Evolutionary conservation across 53 echinoderm and acorn worm genomes (phyloP).

Genomic region (Patiria pectinifera): DNA sequence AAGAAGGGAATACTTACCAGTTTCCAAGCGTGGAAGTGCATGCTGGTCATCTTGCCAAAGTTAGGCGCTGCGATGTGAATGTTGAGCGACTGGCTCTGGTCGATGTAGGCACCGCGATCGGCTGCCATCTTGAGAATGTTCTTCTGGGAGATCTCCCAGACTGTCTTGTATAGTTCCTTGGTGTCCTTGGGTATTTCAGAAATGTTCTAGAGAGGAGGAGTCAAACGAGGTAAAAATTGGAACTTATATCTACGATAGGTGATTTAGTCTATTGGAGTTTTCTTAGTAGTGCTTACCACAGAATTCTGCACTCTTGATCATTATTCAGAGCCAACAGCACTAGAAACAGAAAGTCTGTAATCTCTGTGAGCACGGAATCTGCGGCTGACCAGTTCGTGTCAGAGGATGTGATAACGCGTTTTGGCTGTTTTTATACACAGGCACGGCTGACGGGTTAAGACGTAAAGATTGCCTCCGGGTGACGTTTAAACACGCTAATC

Average conservation of each 20-base stretch:
- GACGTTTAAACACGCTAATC: too few species aligned
- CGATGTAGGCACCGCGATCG: conserved; percentile 92
- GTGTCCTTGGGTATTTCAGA: conserved; percentile 83
- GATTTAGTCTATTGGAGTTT: not conserved
- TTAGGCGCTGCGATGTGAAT: conserved; percentile 96
- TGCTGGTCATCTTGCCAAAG: conserved; percentile 95
- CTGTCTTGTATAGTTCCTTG: conserved; percentile 91
- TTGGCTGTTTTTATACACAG: too few species aligned
- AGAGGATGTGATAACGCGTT: too few species aligned
- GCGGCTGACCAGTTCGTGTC: too few species aligned
- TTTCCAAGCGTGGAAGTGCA: conserved; percentile 99
- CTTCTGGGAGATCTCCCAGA: conserved; percentile 99
- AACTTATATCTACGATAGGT: not conserved
- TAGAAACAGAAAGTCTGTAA: too few species aligned
- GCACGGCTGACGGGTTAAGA: too few species aligned
- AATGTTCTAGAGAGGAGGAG: conserved; percentile 70
- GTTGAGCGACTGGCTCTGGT: conserved; percentile 98
- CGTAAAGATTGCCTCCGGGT: too few species aligned
- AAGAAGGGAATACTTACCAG: conserved; percentile 47
- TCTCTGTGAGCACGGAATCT: too few species aligned
- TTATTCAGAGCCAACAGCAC: too few species aligned
- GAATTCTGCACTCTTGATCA: too few species aligned
- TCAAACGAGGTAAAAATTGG: not conserved
- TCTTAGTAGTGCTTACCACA: not conserved
- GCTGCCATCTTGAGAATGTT: conserved; percentile 90